Base-by-base conservation (phyloP, 2,113 vertebrate species). In the Salminus brasiliensis region DNA sequence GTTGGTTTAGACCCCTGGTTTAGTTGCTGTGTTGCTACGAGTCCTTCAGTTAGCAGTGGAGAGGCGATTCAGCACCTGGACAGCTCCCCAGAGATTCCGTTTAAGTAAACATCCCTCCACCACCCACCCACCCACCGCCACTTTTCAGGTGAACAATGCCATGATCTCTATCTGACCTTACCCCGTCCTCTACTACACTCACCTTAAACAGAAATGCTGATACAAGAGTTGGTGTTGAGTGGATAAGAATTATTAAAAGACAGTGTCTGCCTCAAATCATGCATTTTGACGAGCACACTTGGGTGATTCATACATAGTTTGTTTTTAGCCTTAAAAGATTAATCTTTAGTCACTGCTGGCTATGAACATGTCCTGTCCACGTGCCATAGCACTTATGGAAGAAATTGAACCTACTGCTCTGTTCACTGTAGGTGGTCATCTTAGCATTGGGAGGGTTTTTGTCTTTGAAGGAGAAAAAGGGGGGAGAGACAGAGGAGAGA, bases 61-160 rank as follows among this genome's bases (percentile, higher is more conserved):
- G 63, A 3, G 69, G 25, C 66, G 45, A 59, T 79, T 86, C 87
- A 84, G 87, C 16, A 84, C 57, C 59, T 84, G 87, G 84, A 84
- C 85, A 86, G 87, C 81, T 86, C 85, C 85, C 1, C n/a, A n/a
- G n/a, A n/a, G n/a, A n/a, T n/a, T n/a, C n/a, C n/a, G n/a, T n/a
- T n/a, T n/a, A n/a, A n/a, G n/a, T n/a, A 10, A 10, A 11, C 34
- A 65, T 12, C 25, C 10, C 45, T 65, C 4, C 18, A 55, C n/a
- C 23, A 63, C 4, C 23, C 23, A 63, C 4, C 23, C 49, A 45
- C 29, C 23, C 47, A 21, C 13, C 39, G 6, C 30, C 5, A 55
- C 6, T 49, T 16, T 27, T 62, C 16, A n/a, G 34, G 8, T 16
- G 12, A 11, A n/a, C 15, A 27, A 2, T 59, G 16, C 9, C 16